These are phyloP conservation scores for Amblyornis subalaris DNA, from an alignment of 2,113 vertebrate species.

Conservation along the genomic window DNA sequence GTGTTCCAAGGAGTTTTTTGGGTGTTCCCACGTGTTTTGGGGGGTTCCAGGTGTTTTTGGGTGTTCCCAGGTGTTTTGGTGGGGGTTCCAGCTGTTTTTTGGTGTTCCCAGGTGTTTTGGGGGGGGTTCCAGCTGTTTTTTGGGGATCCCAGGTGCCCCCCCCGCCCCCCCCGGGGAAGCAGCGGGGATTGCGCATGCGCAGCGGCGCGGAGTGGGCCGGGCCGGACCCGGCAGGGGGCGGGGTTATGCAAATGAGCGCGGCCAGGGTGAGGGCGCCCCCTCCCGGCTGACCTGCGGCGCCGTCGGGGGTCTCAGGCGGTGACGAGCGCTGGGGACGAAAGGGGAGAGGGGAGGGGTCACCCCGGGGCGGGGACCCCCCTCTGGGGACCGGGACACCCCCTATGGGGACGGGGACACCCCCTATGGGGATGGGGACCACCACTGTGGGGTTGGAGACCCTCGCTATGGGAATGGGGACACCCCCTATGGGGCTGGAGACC, in stretches of 20 bases:
- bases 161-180: too few species aligned
- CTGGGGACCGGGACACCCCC: background rate
- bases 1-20: too few species aligned
- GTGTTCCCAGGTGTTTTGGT: too few species aligned
- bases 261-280: background rate
- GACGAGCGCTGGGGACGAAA: background rate
- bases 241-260: background rate
- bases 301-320: background rate
- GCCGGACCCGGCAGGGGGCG: background rate
- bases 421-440: background rate
- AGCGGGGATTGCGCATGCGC: too few species aligned
- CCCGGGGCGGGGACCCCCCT: background rate
- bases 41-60: too few species aligned
- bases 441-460: too few species aligned
- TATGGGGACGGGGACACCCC: background rate
- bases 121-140: too few species aligned
- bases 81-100: too few species aligned
- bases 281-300: background rate
- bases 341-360: background rate
- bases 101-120: too few species aligned
- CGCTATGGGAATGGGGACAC: background rate
- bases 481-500: too few species aligned
- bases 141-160: too few species aligned
- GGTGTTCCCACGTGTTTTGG: too few species aligned
- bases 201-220: background rate